A percentile compares a stretch with the other conserved stretches of the same genome.
Conservation (phyloP, 2,113 vertebrate species). For the Gavia stellata region DNA sequence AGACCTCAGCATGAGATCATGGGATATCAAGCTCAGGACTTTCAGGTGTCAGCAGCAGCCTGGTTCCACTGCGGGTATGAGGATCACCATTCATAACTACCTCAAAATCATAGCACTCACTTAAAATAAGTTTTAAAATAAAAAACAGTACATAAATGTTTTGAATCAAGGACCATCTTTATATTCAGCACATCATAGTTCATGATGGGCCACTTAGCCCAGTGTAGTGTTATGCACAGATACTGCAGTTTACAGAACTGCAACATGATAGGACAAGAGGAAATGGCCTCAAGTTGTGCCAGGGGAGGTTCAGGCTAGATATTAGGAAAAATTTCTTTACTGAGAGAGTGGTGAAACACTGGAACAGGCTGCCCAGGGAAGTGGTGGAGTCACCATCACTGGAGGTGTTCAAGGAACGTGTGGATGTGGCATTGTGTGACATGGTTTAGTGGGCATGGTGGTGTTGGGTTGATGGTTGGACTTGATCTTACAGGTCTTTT, state of each 20-base stretch:
- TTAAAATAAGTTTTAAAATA: background rate
- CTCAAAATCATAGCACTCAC: background rate
- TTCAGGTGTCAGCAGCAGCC: background rate
- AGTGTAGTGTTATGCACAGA: background rate
- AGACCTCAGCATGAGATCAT: background rate
- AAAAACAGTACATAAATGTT: background rate
- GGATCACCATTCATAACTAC: background rate
- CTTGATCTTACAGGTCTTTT: no score
- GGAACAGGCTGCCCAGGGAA: no score
- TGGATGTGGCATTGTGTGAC: no score
- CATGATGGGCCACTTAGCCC: background rate
- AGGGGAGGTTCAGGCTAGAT: no score
- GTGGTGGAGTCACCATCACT: no score
- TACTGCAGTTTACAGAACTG: background rate
- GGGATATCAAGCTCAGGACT: background rate
- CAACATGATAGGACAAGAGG: no score
- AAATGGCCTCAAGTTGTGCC: no score
- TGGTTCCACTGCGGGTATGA: background rate
- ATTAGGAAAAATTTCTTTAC: no score
- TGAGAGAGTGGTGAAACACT: no score
- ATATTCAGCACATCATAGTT: rapidly evolving
- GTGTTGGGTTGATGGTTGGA: no score
- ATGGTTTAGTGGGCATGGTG: no score
- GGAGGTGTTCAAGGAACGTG: no score
- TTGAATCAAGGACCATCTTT: background rate